A percentile compares a stretch with the other conserved stretches of the same genome.
These are phyloP conservation scores for Neoascia interrupta DNA, from an alignment of 2,888 invertebrate genomes.

Conservation along the genomic window DNA sequence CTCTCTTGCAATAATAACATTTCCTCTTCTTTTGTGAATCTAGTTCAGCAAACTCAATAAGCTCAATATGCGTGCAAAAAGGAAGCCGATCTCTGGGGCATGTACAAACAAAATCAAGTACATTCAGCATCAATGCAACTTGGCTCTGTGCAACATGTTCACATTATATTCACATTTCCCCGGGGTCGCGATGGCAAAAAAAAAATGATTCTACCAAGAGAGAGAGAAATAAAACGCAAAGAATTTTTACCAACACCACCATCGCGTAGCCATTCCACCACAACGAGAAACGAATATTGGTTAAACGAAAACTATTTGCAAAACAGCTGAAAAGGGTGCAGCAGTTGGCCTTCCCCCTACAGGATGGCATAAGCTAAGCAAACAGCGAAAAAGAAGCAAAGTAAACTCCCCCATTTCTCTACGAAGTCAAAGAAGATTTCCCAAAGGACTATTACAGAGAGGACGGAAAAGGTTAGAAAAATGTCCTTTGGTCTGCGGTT, in stretches of 20 bases:
- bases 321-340: slow-evolving; percentile 31
- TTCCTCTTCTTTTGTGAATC: slow-evolving; percentile 18
- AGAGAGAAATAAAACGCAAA: no score
- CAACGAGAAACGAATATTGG: slow-evolving; percentile 29
- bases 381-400: slow-evolving; percentile 23
- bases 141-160: slow-evolving; percentile 52
- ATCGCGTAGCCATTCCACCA: neutral
- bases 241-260: no score
- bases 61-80: no score
- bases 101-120: slow-evolving; percentile 35
- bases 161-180: slow-evolving; percentile 24
- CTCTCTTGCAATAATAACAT: slow-evolving; percentile 17
- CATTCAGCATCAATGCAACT: slow-evolving; percentile 52
- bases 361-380: slow-evolving; percentile 28
- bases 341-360: neutral
- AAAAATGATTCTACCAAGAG: slow-evolving; percentile 1
- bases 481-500: slow-evolving; percentile 41
- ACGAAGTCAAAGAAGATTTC: slow-evolving; percentile 64
- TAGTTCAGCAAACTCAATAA: slow-evolving; percentile 1
- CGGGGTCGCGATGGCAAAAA: slow-evolving; percentile 9
- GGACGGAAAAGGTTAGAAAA: slow-evolving; percentile 31
- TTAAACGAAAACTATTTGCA: slow-evolving; percentile 61
- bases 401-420: slow-evolving; percentile 30
- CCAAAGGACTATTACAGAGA: slow-evolving; percentile 54
- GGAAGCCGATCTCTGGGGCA: slow-evolving; percentile 45